A percentile compares a stretch with the other conserved stretches of the same genome.
Conservation (phyloP, 2,888 invertebrate species). For the Rotaria magnacalcarata region DNA sequence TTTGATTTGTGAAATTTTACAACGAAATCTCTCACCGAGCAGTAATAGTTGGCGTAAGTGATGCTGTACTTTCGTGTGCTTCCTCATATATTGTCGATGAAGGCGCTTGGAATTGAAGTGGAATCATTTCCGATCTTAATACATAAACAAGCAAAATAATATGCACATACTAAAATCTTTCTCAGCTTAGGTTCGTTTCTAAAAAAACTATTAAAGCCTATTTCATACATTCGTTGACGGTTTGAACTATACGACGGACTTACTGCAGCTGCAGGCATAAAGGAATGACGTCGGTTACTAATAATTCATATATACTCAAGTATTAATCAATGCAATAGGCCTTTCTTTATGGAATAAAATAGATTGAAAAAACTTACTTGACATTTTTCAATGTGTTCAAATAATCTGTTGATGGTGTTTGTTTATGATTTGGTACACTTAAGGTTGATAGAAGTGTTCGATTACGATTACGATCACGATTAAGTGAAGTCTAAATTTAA, state of each 20-base stretch:
- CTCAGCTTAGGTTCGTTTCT: too few species aligned
- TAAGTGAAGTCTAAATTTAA: not conserved
- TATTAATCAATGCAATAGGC: not conserved
- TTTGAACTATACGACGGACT: not conserved
- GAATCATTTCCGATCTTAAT: not conserved
- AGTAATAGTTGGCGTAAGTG: not conserved
- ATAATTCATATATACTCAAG: not conserved
- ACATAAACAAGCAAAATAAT: not conserved
- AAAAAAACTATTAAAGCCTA: not conserved
- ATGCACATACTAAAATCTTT: too few species aligned
- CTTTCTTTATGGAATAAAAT: not conserved
- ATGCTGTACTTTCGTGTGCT: not conserved
- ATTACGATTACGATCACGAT: conserved; percentile 24
- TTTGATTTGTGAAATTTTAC: not conserved
- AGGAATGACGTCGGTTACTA: not conserved
- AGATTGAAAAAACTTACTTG: not conserved
- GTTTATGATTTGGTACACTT: not conserved
- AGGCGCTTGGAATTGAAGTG: not conserved
- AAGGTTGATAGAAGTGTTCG: not conserved
- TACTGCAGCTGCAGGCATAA: not conserved
- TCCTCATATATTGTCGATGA: not conserved
- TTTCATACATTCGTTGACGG: not conserved
- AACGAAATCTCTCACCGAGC: not conserved
- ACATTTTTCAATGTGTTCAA: not conserved
- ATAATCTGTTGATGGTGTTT: not conserved